Percentiles rank a stretch among this genome's conserved stretches.
Evolutionary conservation across 2,888 invertebrate species (phyloP).

Genomic region (Biston stratarius): DNA sequence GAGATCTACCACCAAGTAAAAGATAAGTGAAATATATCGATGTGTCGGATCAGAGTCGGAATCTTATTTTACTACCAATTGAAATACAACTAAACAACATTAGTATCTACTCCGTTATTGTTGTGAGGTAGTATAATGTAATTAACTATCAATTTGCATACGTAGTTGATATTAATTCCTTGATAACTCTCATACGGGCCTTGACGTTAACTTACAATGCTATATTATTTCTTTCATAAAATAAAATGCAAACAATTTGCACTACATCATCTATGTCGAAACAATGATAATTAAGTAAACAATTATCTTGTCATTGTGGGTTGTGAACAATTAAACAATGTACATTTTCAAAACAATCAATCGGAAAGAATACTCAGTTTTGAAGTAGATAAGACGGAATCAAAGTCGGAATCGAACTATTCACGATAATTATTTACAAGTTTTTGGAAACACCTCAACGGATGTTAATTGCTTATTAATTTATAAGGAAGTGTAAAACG

Average conservation of each 20-base stretch:
- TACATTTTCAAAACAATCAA: slow-evolving; percentile 3
- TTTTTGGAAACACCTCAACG: slow-evolving; percentile 17
- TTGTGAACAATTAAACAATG: slow-evolving; percentile 23
- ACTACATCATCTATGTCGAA: slow-evolving; percentile 4
- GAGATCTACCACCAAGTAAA: too few species aligned
- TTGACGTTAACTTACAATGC: slow-evolving; percentile 18
- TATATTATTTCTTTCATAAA: slow-evolving; percentile 3
- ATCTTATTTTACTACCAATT: too few species aligned
- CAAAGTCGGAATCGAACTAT: neutral
- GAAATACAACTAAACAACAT: too few species aligned
- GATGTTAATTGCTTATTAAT: neutral
- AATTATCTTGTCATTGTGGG: slow-evolving; percentile 24
- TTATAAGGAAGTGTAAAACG: slow-evolving; percentile 13
- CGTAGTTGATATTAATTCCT: slow-evolving; percentile 1
- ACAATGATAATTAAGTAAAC: slow-evolving; percentile 25
- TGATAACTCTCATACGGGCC: slow-evolving; percentile 43
- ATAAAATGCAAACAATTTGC: slow-evolving; percentile 19
- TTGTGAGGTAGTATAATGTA: too few species aligned
- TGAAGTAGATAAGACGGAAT: neutral
- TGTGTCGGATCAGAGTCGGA: too few species aligned
- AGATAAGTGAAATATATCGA: too few species aligned
- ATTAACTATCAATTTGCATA: too few species aligned
- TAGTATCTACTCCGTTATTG: too few species aligned
- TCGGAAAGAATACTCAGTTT: neutral
- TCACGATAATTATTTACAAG: slow-evolving; percentile 3